A percentile compares a stretch with the other conserved stretches of the same genome.
phyloP scores from a whole-genome alignment of 2,888 invertebrate genomes.

The Oscheius sp. region DNA sequence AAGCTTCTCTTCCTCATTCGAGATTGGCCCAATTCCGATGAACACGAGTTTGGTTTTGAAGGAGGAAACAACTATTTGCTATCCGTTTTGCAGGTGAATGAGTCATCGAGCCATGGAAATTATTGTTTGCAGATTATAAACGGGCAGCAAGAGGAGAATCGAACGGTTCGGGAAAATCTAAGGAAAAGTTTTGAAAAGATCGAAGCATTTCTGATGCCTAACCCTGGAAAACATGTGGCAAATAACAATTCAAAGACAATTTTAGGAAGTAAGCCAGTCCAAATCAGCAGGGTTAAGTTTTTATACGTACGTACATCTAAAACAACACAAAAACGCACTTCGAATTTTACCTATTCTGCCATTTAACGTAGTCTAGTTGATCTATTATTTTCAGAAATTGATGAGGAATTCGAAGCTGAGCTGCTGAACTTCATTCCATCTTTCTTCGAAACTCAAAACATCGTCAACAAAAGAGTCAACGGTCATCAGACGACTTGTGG shows the following conservation, averaged over 20 bases:
- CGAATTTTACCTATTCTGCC: background rate
- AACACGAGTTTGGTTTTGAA: constrained; percentile 82
- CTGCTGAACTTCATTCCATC: constrained; percentile 88
- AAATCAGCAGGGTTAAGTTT: background rate
- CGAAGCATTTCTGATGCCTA: constrained; percentile 94
- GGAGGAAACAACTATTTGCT: constrained; percentile 87
- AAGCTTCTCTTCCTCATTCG: constrained; percentile 87
- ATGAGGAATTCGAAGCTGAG: constrained; percentile 86
- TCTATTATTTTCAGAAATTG: constrained; percentile 77
- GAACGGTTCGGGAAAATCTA: constrained; percentile 70
- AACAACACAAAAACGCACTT: background rate
- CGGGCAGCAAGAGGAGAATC: background rate
- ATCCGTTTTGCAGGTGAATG: constrained; percentile 79
- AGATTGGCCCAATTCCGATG: constrained; percentile 98
- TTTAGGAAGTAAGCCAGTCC: constrained; percentile 73
- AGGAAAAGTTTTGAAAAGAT: constrained; percentile 91
- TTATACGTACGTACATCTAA: background rate
- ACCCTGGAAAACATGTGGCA: constrained; percentile 93
- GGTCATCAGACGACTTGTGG: constrained; percentile 88
- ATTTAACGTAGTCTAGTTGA: background rate
- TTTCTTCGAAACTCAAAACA: constrained; percentile 85
- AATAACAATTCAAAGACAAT: constrained; percentile 77
- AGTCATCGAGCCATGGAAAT: background rate
- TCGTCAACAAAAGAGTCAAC: constrained; percentile 91
- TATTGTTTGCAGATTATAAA: background rate